phyloP scores from a whole-genome alignment of 2,888 invertebrate genomes.

The Chaetoderma sp. region DNA sequence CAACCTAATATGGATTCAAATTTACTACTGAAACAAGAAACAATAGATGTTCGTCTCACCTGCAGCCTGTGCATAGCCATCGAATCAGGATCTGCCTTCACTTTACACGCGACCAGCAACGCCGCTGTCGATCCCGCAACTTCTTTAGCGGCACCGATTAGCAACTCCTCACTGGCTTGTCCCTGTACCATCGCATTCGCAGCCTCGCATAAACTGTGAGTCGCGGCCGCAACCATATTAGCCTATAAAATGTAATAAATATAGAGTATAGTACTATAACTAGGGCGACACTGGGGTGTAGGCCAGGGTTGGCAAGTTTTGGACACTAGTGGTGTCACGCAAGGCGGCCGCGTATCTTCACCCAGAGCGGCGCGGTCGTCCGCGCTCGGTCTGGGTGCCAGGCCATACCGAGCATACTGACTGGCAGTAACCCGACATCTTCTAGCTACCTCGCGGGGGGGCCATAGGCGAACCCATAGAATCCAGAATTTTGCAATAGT shows the following conservation, averaged over 20 bases:
- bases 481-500: neutral
- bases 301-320: no score
- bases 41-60: constrained; percentile 67
- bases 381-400: no score
- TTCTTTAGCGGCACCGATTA: constrained; percentile 92
- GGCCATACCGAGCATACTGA: no score
- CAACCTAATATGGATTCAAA: no score
- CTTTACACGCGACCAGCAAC: constrained; percentile 96
- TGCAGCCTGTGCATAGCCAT: constrained; percentile 89
- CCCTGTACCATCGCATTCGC: constrained; percentile 94
- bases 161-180: constrained; percentile 83
- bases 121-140: constrained; percentile 97
- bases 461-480: neutral
- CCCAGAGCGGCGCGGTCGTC: no score
- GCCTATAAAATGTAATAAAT: constrained; percentile 74
- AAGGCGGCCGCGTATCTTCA: no score
- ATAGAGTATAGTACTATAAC: neutral
- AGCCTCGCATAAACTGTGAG: constrained; percentile 96
- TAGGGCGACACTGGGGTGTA: no score
- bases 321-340: no score
- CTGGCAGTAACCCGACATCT: neutral
- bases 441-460: no score
- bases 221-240: constrained; percentile 94
- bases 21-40: no score
- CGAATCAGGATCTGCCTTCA: constrained; percentile 96